Conservation (phyloP, 1,140 invertebrate genomes). For the Diplogasteroides magnus region DNA sequence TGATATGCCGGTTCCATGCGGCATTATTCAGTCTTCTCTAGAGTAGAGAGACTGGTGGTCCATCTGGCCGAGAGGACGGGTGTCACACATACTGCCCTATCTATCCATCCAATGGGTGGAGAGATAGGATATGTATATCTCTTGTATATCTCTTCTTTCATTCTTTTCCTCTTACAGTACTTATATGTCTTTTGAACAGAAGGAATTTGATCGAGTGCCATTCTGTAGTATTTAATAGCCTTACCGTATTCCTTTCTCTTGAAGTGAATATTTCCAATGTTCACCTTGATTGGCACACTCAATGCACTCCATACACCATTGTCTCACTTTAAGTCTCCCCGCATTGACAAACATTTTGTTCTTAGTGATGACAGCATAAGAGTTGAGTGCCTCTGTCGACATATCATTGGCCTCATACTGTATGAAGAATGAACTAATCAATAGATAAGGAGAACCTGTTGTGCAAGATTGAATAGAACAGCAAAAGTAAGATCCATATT, state of each 20-base stretch:
- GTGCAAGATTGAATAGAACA: slow-evolving; percentile 61
- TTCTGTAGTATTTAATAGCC: slow-evolving; percentile 93
- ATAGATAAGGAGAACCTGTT: slow-evolving; percentile 20
- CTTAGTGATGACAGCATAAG: slow-evolving; percentile 67
- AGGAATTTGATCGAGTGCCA: slow-evolving; percentile 90
- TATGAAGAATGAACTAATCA: slow-evolving; percentile 57
- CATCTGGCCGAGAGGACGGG: too few species aligned
- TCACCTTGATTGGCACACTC: slow-evolving; percentile 61
- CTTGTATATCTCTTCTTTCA: too few species aligned
- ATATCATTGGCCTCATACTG: slow-evolving; percentile 89
- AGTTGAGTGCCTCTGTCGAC: slow-evolving; percentile 88
- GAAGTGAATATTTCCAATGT: slow-evolving; percentile 97
- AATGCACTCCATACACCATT: neutral
- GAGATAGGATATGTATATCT: too few species aligned
- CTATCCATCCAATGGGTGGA: too few species aligned
- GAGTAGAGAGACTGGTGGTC: too few species aligned
- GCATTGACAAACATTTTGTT: slow-evolving; percentile 56
- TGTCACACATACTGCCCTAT: too few species aligned
- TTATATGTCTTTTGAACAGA: slow-evolving; percentile 81
- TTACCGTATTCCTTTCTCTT: slow-evolving; percentile 86
- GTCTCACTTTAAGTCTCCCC: slow-evolving; percentile 72
- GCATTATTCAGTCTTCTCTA: too few species aligned
- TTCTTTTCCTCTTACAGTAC: too few species aligned
- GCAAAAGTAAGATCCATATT: slow-evolving; percentile 90
- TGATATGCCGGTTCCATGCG: too few species aligned